Evolutionary conservation across 1,140 invertebrate genomes (phyloP).

Genomic region (Drosophila pruinosa): DNA sequence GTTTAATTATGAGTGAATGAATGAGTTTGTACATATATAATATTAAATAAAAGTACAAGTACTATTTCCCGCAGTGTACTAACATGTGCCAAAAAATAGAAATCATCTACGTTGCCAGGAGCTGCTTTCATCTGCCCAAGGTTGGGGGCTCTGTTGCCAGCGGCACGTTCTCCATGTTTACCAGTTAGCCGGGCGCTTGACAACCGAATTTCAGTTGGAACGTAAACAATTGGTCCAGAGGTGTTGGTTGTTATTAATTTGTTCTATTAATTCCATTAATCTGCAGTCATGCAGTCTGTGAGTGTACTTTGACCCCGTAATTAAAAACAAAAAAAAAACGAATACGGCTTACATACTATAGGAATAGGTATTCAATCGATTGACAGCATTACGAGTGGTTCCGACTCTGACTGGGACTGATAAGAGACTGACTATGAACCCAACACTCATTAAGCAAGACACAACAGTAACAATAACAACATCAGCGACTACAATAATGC

Average conservation of each 20-base stretch:
- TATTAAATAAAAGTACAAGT: not conserved
- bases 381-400: slow-evolving; percentile 33
- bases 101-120: slow-evolving; percentile 47
- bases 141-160: slow-evolving; percentile 36
- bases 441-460: slow-evolving; percentile 57
- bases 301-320: slow-evolving; percentile 24
- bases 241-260: not conserved
- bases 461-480: slow-evolving; percentile 21
- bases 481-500: slow-evolving; percentile 5
- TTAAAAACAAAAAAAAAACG: slow-evolving; percentile 1
- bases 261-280: not conserved
- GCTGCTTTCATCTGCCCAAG: slow-evolving; percentile 31
- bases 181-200: not conserved
- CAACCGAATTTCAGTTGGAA: not conserved
- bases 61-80: slow-evolving; percentile 5
- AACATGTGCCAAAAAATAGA: slow-evolving; percentile 22
- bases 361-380: slow-evolving; percentile 61
- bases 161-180: not conserved
- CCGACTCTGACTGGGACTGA: slow-evolving; percentile 44
- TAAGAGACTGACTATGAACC: slow-evolving; percentile 71
- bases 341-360: not conserved
- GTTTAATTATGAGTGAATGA: too few relatives aligned
- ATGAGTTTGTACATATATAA: too few relatives aligned
- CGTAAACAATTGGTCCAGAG: not conserved
- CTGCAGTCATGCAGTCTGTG: not conserved